Base-by-base conservation (phyloP, 2,113 vertebrate species). In the Myiopsitta monachus region DNA sequence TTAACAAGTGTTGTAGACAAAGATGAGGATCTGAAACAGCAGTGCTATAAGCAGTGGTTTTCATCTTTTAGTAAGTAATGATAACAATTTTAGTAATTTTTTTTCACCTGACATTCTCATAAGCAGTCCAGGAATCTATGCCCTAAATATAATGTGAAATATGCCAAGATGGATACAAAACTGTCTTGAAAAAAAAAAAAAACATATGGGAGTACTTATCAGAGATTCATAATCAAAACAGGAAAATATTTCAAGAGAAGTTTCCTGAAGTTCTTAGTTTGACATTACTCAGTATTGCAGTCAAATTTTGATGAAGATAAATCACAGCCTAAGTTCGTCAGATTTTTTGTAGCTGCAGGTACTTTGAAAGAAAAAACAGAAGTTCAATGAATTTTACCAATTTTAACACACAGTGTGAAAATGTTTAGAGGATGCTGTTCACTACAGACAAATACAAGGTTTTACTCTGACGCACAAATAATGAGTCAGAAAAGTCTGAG, bases 111-210 rank as follows among this genome's bases (percentile, higher is more conserved):
- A 73, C 33, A 39, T 64, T 86, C 86, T 88, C 36, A 39, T 55
- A 83, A 94, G 47, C 27, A 88, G 64, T 39, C 62, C 67, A 80
- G 47, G 63, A 33, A 88, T 86, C 63, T 36, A 52, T 83, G 51
- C 24, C 36, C 24, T 83, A 51, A 92, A 69, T 66, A 39, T 27
- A 51, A 88, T 80, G 43, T 86, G 24, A 88, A 94, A 80, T 88
- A 76, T 24, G 14, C 12, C 44, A 52, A 69, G 49, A 33, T 54
- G 15, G 54, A 55, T 86, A 80, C 52, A 77, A 72, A 80, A 33
- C 39, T 79, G 52, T 85, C 67, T 69, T 55, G 59, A 36, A 51
- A 86, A 69, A 92, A 68, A 36, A 16, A 36, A 51, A 86, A 69
- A 92, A 68, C 39, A 16, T 49, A 61, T 55, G 49, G 41, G 46